These are phyloP conservation scores for Drosophila funebris DNA, from an alignment of 1,140 invertebrate genomes.

Conservation along the genomic window DNA sequence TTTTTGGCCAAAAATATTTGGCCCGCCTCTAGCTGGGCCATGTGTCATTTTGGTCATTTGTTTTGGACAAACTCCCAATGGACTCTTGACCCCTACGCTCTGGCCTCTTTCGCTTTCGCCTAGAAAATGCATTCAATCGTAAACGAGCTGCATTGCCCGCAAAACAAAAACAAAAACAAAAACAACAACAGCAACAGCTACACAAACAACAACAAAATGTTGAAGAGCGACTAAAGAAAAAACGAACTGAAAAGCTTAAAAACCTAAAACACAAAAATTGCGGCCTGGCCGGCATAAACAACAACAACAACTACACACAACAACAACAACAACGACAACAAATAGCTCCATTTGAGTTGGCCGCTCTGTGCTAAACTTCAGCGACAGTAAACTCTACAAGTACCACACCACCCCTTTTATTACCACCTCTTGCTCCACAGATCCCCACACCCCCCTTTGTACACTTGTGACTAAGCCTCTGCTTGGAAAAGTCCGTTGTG, in stretches of 20 bases:
- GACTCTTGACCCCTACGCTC: conserved; percentile 33
- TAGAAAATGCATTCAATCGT: conserved; percentile 68
- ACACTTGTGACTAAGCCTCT: conserved; percentile 19
- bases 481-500: conserved; percentile 25
- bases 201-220: too few species aligned
- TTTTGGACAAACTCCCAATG: conserved; percentile 67
- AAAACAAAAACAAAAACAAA: conserved; percentile 26
- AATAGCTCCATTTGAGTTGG: conserved; percentile 64
- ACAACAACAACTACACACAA: conserved; percentile 34
- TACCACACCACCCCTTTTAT: not conserved
- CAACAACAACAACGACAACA: conserved; percentile 30
- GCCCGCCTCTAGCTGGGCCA: conserved; percentile 35
- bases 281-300: conserved; percentile 65
- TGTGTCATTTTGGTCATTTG: conserved; percentile 81
- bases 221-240: not conserved
- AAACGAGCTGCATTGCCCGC: conserved; percentile 58
- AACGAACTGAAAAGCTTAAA: conserved; percentile 65
- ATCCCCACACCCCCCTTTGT: not conserved
- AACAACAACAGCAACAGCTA: conserved; percentile 1
- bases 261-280: conserved; percentile 80
- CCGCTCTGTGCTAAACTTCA: conserved; percentile 67
- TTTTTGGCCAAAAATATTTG: conserved; percentile 66
- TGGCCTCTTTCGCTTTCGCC: not conserved
- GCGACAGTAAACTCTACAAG: conserved; percentile 52
- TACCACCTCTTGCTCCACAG: not conserved